Base-by-base conservation (phyloP, 2,888 invertebrate species). In the Luperina nickerlii region DNA sequence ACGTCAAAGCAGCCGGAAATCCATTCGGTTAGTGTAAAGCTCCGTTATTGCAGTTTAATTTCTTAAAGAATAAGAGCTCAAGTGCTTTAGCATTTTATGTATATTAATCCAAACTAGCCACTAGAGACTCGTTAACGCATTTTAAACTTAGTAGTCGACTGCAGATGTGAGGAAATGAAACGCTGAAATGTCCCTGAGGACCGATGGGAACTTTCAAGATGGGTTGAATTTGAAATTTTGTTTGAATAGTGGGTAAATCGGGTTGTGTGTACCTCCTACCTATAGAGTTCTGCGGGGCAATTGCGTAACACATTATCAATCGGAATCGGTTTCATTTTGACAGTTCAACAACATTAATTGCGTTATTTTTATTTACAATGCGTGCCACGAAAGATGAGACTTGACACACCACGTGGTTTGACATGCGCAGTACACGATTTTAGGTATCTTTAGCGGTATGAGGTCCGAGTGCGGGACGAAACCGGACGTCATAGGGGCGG, bases 101-200 rank as follows among this genome's bases (percentile, higher is more conserved):
- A 42, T 76, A 86, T 84, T 73, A 86, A 86, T 76, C 67, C 45
- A 42, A 76, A 85, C n/a, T 38, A 27, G 62, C 8, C 71, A 15
- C 62, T 62, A 13, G 79, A 54, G 87, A 63, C 54, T 74, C 74
- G 73, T 71, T 72, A 87, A 71, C 76, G 74, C 73, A 79, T 83
- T 86, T 72, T 71, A 83, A 86, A 86, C 71, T 78, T 73, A 76
- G 65, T 74, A 81, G 81, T 81, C 63, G 81, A 81, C 73, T 86
- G 82, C 73, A 83, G 70, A 84, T 72, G 78, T 77, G 38, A 51
- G 78, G 45, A 73, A 83, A 78, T 83, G 78, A 83, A 78, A 82
- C 72, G 73, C 32, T 63, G 66, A 74, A 67, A 65, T n/a, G 57
- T 74, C 82, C 62, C 82, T 18, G 38, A 65, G 82, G 85, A 51